A percentile compares a stretch with the other conserved stretches of the same genome.
Conservation (phyloP, 2,113 vertebrate genomes). For the Urocitellus parryii region DNA sequence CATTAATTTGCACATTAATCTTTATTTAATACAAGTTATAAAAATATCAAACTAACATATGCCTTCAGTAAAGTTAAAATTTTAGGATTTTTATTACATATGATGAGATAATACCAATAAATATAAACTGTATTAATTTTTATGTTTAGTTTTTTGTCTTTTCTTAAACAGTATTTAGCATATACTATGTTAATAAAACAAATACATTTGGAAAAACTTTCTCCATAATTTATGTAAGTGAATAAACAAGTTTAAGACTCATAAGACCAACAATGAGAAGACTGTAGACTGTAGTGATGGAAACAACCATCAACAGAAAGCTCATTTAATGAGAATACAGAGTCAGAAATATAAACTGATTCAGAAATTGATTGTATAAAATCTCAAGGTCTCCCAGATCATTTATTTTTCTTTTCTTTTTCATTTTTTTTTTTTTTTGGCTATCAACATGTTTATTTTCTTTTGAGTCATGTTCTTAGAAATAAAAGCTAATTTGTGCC, state of each 20-base stretch:
- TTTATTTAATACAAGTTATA: slow-evolving; percentile 59
- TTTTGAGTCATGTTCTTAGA: too few relatives aligned
- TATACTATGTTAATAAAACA: not conserved
- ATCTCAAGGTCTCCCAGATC: not conserved
- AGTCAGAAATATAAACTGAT: not conserved
- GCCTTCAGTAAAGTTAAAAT: not conserved
- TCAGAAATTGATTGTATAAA: not conserved
- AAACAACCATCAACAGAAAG: not conserved
- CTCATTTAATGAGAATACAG: not conserved
- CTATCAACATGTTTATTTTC: too few relatives aligned
- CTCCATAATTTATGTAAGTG: not conserved
- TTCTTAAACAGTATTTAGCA: not conserved
- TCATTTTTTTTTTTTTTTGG: too few relatives aligned
- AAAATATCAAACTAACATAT: slow-evolving; percentile 53
- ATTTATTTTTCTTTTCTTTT: not conserved
- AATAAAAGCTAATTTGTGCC: too few relatives aligned
- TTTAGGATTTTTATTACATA: slow-evolving; percentile 19
- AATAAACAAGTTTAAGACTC: not conserved
- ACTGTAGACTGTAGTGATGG: too few relatives aligned
- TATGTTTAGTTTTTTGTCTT: not conserved
- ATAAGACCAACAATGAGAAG: not conserved
- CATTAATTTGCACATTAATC: slow-evolving; percentile 58
- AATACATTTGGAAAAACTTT: not conserved
- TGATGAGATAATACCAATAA: not conserved
- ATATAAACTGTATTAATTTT: slow-evolving; percentile 22